Evolutionary conservation across 2,888 invertebrate species (phyloP), one percentile per base, ranked within the genome.

Genomic region (Cremastinae sp.): DNA sequence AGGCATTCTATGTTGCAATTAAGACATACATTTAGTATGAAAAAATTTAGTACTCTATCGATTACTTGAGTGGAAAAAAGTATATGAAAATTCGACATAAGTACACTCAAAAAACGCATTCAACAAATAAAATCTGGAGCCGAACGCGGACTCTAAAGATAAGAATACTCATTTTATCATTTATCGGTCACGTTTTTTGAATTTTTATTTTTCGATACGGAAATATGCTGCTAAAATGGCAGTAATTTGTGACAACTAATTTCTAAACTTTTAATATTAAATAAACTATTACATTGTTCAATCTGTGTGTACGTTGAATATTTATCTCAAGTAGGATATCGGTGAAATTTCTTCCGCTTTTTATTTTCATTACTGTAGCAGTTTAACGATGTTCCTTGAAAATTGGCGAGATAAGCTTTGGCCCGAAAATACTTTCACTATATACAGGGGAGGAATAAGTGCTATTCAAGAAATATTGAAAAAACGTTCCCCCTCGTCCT

Each of bases 151-250:
- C n/a, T n/a, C n/a, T n/a, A 45, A 72, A 62, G 3, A 55, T n/a
- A 81, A 68, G 49, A 62, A 74, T 49, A 56, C 75, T 66, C 43
- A 53, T 37, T 22, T 65, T 73, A 41, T 45, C 72, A 69, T 62
- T 75, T 76, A 62, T 45, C 70, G 78, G 69, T n/a, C n/a, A 79
- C 56, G 75, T 79, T 76, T 72, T 65, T 65, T 49, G 12, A 43
- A 43, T 18, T 0, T 18, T 49, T 20, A 4, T 2, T 49, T 49
- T 5, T n/a, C 12, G 14, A 74, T 77, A 70, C 79, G 74, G 78
- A 69, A 72, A 77, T 65, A 73, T 74, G 78, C 80, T 80, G 73
- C 78, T 81, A 78, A 79, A 82, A 79, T 73, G 82, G 81, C 81
- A 82, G 83, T 83, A 82, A 62, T 80, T 82, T 74, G 75, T 72